Conservation (phyloP, 2,888 invertebrate genomes). For the Beris morrisii region DNA sequence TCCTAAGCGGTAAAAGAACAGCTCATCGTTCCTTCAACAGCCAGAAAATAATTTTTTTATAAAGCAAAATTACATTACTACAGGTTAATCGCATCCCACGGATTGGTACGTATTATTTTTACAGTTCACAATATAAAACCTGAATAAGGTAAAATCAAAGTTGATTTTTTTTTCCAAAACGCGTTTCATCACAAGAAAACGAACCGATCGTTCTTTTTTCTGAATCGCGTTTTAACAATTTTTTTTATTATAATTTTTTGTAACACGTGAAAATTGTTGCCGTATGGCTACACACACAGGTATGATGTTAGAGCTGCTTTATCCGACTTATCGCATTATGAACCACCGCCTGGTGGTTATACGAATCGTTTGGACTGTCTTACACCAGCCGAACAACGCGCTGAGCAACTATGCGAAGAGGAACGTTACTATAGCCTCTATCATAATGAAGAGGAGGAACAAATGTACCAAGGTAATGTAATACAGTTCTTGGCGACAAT, state of each 20-base stretch:
- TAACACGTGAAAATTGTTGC: slow-evolving; percentile 26
- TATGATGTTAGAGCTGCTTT: slow-evolving; percentile 94
- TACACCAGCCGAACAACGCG: slow-evolving; percentile 71
- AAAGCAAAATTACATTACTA: background rate
- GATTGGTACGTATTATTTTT: background rate
- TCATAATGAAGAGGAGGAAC: slow-evolving; percentile 85
- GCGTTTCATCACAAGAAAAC: background rate
- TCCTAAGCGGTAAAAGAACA: too few species aligned
- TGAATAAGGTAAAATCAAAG: slow-evolving; percentile 20
- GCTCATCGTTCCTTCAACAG: too few species aligned
- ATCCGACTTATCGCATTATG: slow-evolving; percentile 78
- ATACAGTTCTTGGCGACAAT: background rate
- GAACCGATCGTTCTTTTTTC: background rate
- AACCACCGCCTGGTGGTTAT: slow-evolving; percentile 78
- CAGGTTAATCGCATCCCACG: background rate
- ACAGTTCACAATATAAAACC: background rate
- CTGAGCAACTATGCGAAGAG: slow-evolving; percentile 92
- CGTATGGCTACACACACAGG: slow-evolving; percentile 58
- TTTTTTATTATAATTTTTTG: slow-evolving; percentile 5
- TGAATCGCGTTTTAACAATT: background rate
- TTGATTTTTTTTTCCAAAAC: background rate
- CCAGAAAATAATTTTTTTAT: slow-evolving; percentile 49
- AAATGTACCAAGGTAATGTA: slow-evolving; percentile 81
- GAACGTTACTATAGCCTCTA: slow-evolving; percentile 90
- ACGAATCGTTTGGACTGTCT: slow-evolving; percentile 63